Conservation (phyloP, 2,113 vertebrate species). For the Andinoacara biseriatus region DNA sequence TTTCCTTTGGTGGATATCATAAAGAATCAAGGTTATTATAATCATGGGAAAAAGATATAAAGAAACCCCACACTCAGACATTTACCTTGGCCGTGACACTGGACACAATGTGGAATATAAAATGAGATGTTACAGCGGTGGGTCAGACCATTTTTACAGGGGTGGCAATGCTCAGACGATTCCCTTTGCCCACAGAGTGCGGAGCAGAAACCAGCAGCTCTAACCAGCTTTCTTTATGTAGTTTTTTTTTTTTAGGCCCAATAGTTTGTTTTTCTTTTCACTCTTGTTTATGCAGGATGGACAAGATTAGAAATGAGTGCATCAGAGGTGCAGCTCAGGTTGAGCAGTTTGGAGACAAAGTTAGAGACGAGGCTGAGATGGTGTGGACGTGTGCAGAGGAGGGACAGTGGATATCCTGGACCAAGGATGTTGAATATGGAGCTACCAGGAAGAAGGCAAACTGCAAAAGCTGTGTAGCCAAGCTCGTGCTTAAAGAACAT, state of each 20-base stretch:
- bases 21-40: not conserved
- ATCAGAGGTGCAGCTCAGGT: accelerated
- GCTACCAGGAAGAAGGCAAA: not conserved
- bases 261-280: accelerated
- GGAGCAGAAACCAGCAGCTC: not conserved
- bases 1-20: not conserved
- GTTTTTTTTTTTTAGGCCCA: not conserved
- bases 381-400: not conserved
- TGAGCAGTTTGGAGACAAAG: not conserved
- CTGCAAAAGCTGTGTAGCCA: not conserved
- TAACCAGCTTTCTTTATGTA: no score
- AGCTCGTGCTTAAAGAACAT: not conserved
- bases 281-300: not conserved
- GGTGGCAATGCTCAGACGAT: not conserved
- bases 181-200: no score
- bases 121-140: not conserved
- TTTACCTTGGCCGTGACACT: not conserved
- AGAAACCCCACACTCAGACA: not conserved
- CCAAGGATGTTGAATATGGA: not conserved
- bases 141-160: not conserved
- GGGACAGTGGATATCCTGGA: not conserved
- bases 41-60: not conserved
- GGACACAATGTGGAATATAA: not conserved
- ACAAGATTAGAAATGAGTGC: accelerated
- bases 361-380: accelerated